Base-by-base conservation (phyloP, 23 tunicate genomes). In the Ciona savignyi region DNA sequence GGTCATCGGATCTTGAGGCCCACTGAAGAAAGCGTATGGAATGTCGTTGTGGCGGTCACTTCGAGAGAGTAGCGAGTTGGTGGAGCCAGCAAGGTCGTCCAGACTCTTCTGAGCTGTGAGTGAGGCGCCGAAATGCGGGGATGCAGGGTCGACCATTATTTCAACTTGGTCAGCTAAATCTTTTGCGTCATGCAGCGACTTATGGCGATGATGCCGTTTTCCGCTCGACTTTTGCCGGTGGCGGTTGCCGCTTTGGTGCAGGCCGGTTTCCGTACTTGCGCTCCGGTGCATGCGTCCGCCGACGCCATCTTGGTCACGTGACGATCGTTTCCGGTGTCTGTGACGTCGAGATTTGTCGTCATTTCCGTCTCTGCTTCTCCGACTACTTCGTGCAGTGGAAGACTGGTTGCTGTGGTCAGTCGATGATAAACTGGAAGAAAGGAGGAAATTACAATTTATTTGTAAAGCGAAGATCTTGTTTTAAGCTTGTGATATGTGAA, bases 201-300 rank as follows among this genome's bases (percentile, higher is more conserved):
- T 81, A 30, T 81, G 68, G 23, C 85, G 78, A 15, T 73, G 78
- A 29, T 81, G 85, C 6, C 78, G 69, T n/a, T 63, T 49, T 42
- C 56, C 56, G 9, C 56, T 15, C 11, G 33, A 34, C 73, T 69
- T 69, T 9, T 42, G 56, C 9, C 32, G 23, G 35, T 29, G 73
- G 2, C 49, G 73, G 1, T 27, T 23, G 24, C 23, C 49, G 73
- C 49, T 25, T 25, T 49, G 24, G 33, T 72, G 76, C 1, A 72
- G 65, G 3, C 32, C 35, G 29, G 76, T 32, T 29, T 72, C 76
- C 33, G 48, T 49, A 64, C 76, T 72, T 2, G 32, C 76, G 26
- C 76, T 72, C 22, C 76, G 28, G 21, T 72, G 62, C 65, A 72
- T 72, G 19, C 30, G 35, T 28, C 32, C 65, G 27, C 32, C 27